phyloP scores from a whole-genome alignment of 2,113 vertebrate species.

The Neogale vison region DNA sequence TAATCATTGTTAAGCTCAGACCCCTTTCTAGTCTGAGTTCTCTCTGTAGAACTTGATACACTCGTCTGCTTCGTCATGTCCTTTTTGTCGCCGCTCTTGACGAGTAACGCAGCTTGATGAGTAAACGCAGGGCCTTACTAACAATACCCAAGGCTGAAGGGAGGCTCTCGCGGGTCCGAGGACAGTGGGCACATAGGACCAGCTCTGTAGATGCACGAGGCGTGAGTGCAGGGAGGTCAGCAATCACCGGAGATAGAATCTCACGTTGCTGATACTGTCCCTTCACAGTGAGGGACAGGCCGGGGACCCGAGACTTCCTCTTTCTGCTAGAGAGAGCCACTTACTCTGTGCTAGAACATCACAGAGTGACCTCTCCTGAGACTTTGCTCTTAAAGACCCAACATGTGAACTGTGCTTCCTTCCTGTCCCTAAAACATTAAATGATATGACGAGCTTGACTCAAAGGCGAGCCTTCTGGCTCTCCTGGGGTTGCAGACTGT shows the following conservation, averaged over 20 bases:
- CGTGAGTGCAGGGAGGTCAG: neutral
- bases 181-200: neutral
- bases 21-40: neutral
- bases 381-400: neutral
- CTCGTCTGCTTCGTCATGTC: neutral
- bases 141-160: neutral
- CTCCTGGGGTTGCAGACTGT: neutral
- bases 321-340: neutral
- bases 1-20: neutral
- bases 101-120: neutral
- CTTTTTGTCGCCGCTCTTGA: neutral
- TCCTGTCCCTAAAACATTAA: neutral
- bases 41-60: neutral
- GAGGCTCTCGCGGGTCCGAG: neutral
- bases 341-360: neutral
- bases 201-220: neutral
- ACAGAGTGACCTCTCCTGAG: neutral
- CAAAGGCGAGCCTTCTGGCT: neutral
- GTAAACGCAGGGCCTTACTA: neutral
- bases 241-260: neutral
- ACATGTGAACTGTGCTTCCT: neutral
- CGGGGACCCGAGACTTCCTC: constrained; percentile 24
- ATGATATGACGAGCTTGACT: neutral
- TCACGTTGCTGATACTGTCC: neutral
- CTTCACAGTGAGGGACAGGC: neutral